These are phyloP conservation scores for Marmota flaviventris DNA, from an alignment of 2,113 vertebrate genomes.

Conservation along the genomic window DNA sequence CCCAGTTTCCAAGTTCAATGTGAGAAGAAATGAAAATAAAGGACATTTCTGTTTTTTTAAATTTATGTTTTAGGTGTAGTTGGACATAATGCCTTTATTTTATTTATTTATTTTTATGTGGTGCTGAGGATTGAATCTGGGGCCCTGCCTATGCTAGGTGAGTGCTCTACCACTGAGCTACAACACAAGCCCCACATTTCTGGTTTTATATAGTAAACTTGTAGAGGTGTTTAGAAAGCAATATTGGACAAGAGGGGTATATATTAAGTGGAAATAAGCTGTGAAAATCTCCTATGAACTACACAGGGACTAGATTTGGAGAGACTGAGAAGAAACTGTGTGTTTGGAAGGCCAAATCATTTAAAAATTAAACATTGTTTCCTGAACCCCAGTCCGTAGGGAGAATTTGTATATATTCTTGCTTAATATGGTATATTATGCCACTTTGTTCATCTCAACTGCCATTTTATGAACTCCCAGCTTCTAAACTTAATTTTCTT, in stretches of 20 bases:
- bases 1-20: conserved; percentile 43
- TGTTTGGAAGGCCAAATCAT: background rate
- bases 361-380: conserved; percentile 49
- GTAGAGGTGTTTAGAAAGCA: conserved; percentile 41
- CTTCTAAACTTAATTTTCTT: conserved; percentile 49
- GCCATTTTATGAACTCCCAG: conserved; percentile 1
- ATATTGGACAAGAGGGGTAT: conserved; percentile 37
- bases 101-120: no score
- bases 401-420: conserved; percentile 43
- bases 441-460: background rate
- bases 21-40: conserved; percentile 66
- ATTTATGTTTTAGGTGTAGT: no score
- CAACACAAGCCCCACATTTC: background rate
- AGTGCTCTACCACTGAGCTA: no score
- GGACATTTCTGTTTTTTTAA: background rate
- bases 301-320: background rate
- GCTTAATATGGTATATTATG: background rate
- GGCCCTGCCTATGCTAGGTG: no score
- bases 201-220: conserved; percentile 10
- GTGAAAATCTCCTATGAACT: conserved; percentile 34
- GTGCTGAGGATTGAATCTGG: no score
- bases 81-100: no score
- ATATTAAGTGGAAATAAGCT: conserved; percentile 51
- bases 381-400: background rate
- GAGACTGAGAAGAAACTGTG: background rate